phyloP scores from a whole-genome alignment of 2,113 vertebrate genomes.

The Cryptotis parvus region DNA sequence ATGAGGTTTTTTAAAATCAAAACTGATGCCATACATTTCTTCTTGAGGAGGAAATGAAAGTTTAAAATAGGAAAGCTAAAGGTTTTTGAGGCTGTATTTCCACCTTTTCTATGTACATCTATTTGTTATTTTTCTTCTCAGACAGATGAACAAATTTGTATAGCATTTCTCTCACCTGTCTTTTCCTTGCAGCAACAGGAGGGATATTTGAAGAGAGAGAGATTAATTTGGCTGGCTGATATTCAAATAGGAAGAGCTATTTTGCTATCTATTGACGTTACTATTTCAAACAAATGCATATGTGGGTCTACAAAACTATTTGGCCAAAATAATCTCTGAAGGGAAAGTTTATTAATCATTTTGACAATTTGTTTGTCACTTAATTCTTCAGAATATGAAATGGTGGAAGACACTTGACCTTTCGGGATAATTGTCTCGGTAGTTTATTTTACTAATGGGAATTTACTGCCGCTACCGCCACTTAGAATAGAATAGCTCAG shows the following conservation, averaged over 20 bases:
- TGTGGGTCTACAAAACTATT: slow-evolving; percentile 16
- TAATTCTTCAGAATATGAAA: slow-evolving; percentile 47
- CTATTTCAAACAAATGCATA: slow-evolving; percentile 1
- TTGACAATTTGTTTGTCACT: background rate
- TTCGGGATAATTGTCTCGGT: slow-evolving; percentile 67
- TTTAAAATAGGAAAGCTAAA: slow-evolving; percentile 28
- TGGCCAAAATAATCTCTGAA: slow-evolving; percentile 52
- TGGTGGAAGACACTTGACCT: slow-evolving; percentile 37
- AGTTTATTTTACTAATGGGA: slow-evolving; percentile 72
- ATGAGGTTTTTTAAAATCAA: background rate
- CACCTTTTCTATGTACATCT: slow-evolving; percentile 16
- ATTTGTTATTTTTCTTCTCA: slow-evolving; percentile 36
- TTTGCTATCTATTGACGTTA: slow-evolving; percentile 33
- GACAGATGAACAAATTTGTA: slow-evolving; percentile 15
- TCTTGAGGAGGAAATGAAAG: slow-evolving; percentile 10
- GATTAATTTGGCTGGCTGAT: background rate
- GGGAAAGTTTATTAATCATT: slow-evolving; percentile 24
- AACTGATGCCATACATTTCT: slow-evolving; percentile 11
- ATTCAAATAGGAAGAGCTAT: slow-evolving; percentile 25
- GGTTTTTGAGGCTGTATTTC: slow-evolving; percentile 76
- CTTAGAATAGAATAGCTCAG: slow-evolving; percentile 68
- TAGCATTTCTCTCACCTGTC: background rate
- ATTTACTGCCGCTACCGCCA: slow-evolving; percentile 58
- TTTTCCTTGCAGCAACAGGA: slow-evolving; percentile 42
- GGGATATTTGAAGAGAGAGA: background rate